Evolutionary conservation across 1,140 invertebrate species (phyloP).

Genomic region (Pseudoatta argentina): DNA sequence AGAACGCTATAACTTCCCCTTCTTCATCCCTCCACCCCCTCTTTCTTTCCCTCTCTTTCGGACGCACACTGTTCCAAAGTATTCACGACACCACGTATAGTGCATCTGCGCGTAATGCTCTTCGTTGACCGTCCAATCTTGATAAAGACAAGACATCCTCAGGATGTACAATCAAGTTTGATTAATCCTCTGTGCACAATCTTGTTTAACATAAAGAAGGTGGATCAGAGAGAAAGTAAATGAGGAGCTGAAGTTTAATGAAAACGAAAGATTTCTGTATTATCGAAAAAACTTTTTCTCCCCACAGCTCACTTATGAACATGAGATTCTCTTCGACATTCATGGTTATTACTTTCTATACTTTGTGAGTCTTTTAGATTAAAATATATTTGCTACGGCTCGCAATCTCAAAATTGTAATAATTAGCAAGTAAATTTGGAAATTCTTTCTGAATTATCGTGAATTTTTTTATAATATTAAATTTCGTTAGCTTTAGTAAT

Average conservation of each 20-base stretch:
- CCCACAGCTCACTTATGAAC: not conserved
- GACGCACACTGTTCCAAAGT: constrained; percentile 19
- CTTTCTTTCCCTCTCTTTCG: constrained; percentile 2
- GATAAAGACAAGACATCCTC: not conserved
- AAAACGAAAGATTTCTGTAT: not conserved
- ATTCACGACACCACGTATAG: not conserved
- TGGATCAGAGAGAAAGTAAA: not conserved
- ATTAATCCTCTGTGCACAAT: constrained; percentile 36
- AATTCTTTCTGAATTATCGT: not conserved
- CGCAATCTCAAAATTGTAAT: not conserved
- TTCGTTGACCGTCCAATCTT: constrained; percentile 9
- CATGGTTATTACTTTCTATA: not conserved
- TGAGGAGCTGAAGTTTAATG: not conserved
- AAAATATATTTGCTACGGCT: not conserved
- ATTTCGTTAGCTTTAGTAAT: not conserved
- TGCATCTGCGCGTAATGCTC: not conserved
- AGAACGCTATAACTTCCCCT: constrained; percentile 16
- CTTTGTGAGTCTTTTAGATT: not conserved
- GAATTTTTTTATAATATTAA: not conserved
- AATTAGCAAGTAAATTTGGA: not conserved
- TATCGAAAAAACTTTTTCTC: not conserved
- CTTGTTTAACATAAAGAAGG: constrained; percentile 6
- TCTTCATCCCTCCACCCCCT: not conserved
- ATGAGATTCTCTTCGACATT: not conserved
- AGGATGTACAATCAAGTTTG: constrained; percentile 30